Evolutionary conservation across 2,797 vertebrate species (phyloP), one percentile per base, ranked within the genome.

Genomic region (Trematomus bernacchii): DNA sequence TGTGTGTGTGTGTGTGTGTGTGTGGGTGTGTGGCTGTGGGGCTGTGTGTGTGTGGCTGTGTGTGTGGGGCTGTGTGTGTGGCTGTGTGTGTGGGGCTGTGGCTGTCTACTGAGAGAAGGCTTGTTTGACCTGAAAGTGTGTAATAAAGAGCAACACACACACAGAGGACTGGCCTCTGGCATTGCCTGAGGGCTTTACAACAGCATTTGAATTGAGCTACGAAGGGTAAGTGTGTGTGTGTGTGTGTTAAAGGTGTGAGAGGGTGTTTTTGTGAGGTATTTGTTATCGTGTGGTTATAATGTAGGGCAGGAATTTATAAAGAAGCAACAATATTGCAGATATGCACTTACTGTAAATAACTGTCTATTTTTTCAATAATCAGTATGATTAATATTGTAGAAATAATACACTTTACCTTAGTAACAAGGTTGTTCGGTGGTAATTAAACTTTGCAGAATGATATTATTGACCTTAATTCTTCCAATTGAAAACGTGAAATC

Each of bases 181-280:
- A 76, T 77, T 76, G 52, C 63, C 43, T 40, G 12, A 69, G 50
- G 79, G 19, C 16, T 18, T 70, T 59, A 67, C 40, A 75, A 23
- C 59, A 66, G 52, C 40, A 18, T 66, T 82, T 71, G n/a, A 65
- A 6, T 52, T 47, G 21, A 57, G 40, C 13, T 75, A 21, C 67
- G 42, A 63, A 42, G 14, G 19, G 18, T 46, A 19, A 2, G n/a
- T n/a, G 8, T 58, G 50, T 27, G 4, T 58, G 50, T 27, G 4
- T 27, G 4, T 40, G 23, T 46, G 52, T 47, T 51, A 12, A 18
- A 15, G 2, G 18, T 71, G 23, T 61, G 19, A 10, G 18, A 71
- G 48, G 21, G 13, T 50, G 14, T 27, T 4, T 8, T 57, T 51
- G 16, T 19, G 15, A 40, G 8, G 43, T 40, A 37, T 67, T 18